Conservation (phyloP, 1,140 invertebrate species). For the Dendroctonus valens region DNA sequence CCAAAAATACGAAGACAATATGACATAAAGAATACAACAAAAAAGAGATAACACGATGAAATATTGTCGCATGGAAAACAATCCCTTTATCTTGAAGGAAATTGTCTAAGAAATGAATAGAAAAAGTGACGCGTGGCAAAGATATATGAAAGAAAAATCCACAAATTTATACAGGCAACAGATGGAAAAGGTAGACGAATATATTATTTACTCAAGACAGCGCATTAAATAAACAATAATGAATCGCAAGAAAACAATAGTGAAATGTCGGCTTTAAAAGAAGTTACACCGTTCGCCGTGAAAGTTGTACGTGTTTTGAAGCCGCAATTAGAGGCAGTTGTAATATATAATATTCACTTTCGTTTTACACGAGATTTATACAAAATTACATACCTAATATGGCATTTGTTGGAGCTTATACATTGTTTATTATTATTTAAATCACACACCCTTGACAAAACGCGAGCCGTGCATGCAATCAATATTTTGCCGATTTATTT, state of each 20-base stretch:
- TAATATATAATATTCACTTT: conserved; percentile 13
- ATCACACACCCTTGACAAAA: conserved; percentile 1
- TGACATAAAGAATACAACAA: too few relatives aligned
- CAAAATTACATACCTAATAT: conserved; percentile 10
- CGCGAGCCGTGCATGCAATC: neutral
- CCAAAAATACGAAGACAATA: too few relatives aligned
- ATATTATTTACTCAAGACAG: too few relatives aligned
- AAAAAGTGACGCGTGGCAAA: conserved; percentile 1
- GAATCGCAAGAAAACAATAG: too few relatives aligned
- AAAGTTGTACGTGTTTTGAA: conserved; percentile 12
- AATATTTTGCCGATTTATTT: too few relatives aligned
- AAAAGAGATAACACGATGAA: too few relatives aligned
- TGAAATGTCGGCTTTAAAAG: too few relatives aligned
- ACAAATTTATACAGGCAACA: neutral
- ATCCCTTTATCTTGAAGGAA: neutral
- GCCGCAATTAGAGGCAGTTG: conserved; percentile 6
- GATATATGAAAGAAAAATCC: neutral
- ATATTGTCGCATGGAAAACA: too few relatives aligned
- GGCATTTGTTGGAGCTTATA: neutral
- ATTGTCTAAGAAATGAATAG: conserved; percentile 3
- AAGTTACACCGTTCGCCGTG: neutral
- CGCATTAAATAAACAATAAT: too few relatives aligned
- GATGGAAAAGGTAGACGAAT: too few relatives aligned
- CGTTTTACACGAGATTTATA: conserved; percentile 11
- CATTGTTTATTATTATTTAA: conserved; percentile 14